Evolutionary conservation across 1,140 invertebrate species (phyloP).

Genomic region (Rhynchophorus ferrugineus): DNA sequence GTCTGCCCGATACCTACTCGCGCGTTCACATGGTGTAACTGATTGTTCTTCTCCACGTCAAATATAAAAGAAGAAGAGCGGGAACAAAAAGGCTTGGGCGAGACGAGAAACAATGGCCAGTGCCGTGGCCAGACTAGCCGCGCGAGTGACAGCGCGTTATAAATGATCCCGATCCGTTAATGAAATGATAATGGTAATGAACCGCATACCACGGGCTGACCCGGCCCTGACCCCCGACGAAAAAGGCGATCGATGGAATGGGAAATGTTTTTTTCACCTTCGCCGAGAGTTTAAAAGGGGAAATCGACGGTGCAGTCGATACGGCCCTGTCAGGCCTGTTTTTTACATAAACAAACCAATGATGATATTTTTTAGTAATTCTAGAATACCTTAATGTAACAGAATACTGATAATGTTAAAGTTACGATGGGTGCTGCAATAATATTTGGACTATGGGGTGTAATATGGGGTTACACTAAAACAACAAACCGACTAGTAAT

Average conservation of each 20-base stretch:
- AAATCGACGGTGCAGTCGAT: too few species aligned
- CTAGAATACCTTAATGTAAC: too few species aligned
- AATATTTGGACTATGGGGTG: too few species aligned
- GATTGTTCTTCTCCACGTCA: slow-evolving; percentile 19
- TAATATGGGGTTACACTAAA: too few species aligned
- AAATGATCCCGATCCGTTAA: slow-evolving; percentile 34
- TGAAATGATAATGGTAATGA: slow-evolving; percentile 37
- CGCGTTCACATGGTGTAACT: slow-evolving; percentile 15
- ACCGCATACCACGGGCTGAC: slow-evolving; percentile 24
- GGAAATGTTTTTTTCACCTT: not conserved
- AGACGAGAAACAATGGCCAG: not conserved
- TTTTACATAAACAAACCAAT: too few species aligned
- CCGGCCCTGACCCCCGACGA: slow-evolving; percentile 28
- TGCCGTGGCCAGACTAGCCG: not conserved
- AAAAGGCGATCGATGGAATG: not conserved
- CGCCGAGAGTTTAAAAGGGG: not conserved
- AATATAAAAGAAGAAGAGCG: slow-evolving; percentile 13
- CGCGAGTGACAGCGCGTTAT: slow-evolving; percentile 30
- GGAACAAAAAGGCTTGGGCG: not conserved
- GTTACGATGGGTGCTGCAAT: not conserved
- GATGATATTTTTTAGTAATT: too few species aligned
- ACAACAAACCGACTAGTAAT: too few species aligned
- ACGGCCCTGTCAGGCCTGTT: too few species aligned
- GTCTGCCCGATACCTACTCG: too few species aligned
- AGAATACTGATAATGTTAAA: not conserved